These are phyloP conservation scores for Anomalospiza imberbis DNA, from an alignment of 2,797 vertebrate species.

Conservation along the genomic window DNA sequence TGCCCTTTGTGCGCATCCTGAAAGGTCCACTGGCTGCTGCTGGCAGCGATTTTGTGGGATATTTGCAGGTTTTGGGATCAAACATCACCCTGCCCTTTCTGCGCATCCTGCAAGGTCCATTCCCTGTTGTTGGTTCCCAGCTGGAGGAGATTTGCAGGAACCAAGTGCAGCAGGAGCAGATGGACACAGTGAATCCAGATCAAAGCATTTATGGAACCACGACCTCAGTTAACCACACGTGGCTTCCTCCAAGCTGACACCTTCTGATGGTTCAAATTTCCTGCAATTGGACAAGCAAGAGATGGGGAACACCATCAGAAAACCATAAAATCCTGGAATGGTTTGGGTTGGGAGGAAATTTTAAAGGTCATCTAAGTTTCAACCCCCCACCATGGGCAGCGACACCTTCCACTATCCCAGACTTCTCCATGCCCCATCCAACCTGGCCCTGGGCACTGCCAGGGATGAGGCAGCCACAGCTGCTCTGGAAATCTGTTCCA, in stretches of 20 bases:
- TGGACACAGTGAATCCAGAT: accelerated
- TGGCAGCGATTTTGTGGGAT: neutral
- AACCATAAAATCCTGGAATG: no score
- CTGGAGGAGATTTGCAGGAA: neutral
- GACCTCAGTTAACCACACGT: neutral
- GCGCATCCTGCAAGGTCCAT: neutral
- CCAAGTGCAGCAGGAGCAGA: accelerated
- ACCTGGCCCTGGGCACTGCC: neutral
- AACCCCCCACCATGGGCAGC: accelerated
- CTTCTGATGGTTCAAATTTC: neutral
- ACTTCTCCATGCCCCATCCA: accelerated
- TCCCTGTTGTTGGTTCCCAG: neutral
- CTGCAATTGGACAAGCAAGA: neutral
- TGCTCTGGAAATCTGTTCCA: neutral
- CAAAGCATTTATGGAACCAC: neutral
- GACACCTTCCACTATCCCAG: neutral
- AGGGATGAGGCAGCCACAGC: neutral
- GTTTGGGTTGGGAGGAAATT: neutral
- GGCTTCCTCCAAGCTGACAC: neutral
- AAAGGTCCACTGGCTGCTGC: accelerated
- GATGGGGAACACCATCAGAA: neutral
- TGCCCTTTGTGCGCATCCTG: neutral
- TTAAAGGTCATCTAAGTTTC: neutral
- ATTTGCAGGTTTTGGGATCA: neutral
- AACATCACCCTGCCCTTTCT: neutral